These are phyloP conservation scores for Ceyx melanurus DNA, from an alignment of 2,113 vertebrate species.

Conservation along the genomic window DNA sequence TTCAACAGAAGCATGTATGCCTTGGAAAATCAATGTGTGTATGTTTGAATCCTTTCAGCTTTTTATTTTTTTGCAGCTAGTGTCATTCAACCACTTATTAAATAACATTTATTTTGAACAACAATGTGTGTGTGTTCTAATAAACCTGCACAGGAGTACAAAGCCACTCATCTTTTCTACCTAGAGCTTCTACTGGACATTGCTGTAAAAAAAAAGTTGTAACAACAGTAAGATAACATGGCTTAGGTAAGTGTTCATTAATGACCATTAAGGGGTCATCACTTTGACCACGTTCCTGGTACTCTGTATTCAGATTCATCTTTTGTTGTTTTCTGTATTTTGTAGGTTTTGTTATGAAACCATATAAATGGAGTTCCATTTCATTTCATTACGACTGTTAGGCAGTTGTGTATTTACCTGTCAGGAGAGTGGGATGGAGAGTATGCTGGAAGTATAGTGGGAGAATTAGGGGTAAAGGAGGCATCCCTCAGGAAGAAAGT, in stretches of 20 bases:
- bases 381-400: not conserved
- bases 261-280: not conserved
- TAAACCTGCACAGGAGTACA: not conserved
- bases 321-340: not conserved
- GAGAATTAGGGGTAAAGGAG: not conserved
- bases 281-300: rapidly evolving
- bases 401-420: not conserved
- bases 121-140: not conserved
- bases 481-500: not conserved
- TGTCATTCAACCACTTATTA: not conserved
- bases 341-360: not conserved
- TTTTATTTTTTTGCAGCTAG: not conserved
- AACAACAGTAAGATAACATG: not conserved
- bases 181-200: not conserved
- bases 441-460: not conserved
- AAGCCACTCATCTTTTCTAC: not conserved
- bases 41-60: not conserved
- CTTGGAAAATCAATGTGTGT: not conserved
- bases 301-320: not conserved
- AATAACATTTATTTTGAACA: not conserved
- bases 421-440: not conserved
- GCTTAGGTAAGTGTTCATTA: not conserved
- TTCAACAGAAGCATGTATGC: not conserved
- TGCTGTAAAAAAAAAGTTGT: not conserved
- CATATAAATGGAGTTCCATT: not conserved